Evolutionary conservation across 2,113 vertebrate species (phyloP), one percentile per base, ranked within the genome.

Genomic region (cattle (Bos taurus)): DNA sequence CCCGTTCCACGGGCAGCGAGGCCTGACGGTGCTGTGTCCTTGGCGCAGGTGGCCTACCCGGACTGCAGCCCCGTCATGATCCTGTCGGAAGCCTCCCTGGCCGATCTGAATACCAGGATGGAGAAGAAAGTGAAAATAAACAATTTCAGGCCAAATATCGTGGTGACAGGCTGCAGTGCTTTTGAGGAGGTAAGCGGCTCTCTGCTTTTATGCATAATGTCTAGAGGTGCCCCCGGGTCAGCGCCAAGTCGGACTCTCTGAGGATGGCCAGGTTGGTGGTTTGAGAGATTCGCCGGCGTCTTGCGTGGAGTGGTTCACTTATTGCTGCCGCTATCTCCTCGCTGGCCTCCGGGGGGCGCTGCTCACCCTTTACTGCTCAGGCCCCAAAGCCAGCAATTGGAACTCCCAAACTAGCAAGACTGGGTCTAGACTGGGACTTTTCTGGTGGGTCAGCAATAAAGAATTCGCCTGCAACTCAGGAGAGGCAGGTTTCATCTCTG

Each of bases 141-240:
- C 56, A 97, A 99, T 33, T 99, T 99, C 98, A 99, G 99, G 60
- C 99, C 99, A 3, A 99, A 99, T 95, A 99, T 99, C 19, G 93
- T 99, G 96, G 98, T 99, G 67, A 97, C 99, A 0, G 99, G 99
- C 95, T 99, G 99, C 56, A 90, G 95, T 1, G 98, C 99, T 28
- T 99, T 99, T 28, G 99, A 98, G 6, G 99, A 99, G 99, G 99
- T 99, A 98, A 97, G 96, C 2, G n/a, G 17, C 23, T 33, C 1
- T 0, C 48, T 6, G 62, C 28, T 43, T 30, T 30, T 80, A 54
- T 46, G 50, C 19, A 0, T 17, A 0, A 12, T 9, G 7, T 15
- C 26, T 77, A 7, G 56, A 33, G 0, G 4, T 64, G 82, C 86
- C 56, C 40, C 15, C 62, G 19, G 6, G 14, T 13, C 7, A 5